Evolutionary conservation across 2,888 invertebrate genomes (phyloP).

Genomic region (Frankliniella intonsa): DNA sequence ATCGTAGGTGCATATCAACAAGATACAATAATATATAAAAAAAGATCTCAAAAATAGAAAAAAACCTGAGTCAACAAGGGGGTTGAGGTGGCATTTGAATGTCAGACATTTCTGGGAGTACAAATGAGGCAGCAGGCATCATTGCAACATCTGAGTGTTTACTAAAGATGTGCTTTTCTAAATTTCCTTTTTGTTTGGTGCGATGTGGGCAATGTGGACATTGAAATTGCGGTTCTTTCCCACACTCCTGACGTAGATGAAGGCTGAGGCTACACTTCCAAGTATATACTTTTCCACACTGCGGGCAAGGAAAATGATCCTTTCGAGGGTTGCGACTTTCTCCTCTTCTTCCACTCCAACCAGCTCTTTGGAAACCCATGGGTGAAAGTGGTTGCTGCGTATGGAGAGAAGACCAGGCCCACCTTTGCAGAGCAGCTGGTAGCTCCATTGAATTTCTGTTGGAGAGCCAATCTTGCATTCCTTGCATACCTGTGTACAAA

Average conservation of each 20-base stretch:
- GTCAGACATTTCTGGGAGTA: background rate
- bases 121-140: background rate
- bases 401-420: slow-evolving; percentile 3
- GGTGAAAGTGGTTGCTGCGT: background rate
- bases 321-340: slow-evolving; percentile 2
- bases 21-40: background rate
- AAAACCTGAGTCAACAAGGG: background rate
- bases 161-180: slow-evolving; percentile 45
- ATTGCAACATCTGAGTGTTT: slow-evolving; percentile 35
- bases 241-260: slow-evolving; percentile 47
- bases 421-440: background rate
- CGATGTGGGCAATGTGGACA: slow-evolving; percentile 45
- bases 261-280: slow-evolving; percentile 37
- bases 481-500: slow-evolving; percentile 11
- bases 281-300: slow-evolving; percentile 40
- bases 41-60: background rate
- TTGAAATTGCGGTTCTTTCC: slow-evolving; percentile 44
- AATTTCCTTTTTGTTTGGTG: slow-evolving; percentile 45
- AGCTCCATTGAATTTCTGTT: slow-evolving; percentile 4
- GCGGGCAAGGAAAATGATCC: slow-evolving; percentile 31
- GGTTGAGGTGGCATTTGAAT: slow-evolving; percentile 3
- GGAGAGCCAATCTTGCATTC: background rate
- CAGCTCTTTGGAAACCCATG: slow-evolving; percentile 5
- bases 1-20: too few relatives aligned
- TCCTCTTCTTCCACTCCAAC: slow-evolving; percentile 14